Evolutionary conservation across 2,797 vertebrate species (phyloP).

Genomic region (Benthosema pterotum): DNA sequence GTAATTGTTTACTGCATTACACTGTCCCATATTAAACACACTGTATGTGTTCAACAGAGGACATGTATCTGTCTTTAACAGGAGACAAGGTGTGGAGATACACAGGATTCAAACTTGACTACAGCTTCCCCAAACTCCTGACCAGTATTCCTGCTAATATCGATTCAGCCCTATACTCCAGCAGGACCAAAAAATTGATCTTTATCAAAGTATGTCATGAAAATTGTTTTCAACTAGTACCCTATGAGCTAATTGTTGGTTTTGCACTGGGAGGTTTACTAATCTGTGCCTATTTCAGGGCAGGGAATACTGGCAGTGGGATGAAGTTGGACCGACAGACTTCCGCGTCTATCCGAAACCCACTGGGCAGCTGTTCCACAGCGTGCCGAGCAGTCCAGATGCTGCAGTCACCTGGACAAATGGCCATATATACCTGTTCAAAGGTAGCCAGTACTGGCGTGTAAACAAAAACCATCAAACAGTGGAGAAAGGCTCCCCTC

Average conservation of each 20-base stretch:
- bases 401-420: slow-evolving; percentile 80
- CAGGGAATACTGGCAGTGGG: slow-evolving; percentile 86
- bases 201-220: slow-evolving; percentile 82
- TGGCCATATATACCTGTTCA: slow-evolving; percentile 81
- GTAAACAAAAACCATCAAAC: slow-evolving; percentile 67
- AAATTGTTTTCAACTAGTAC: background rate
- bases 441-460: slow-evolving; percentile 79
- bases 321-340: slow-evolving; percentile 76
- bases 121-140: slow-evolving; percentile 81
- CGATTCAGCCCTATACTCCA: slow-evolving; percentile 83
- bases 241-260: background rate
- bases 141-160: slow-evolving; percentile 75
- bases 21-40: too few relatives aligned
- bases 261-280: background rate
- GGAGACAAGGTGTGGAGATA: slow-evolving; percentile 85
- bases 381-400: slow-evolving; percentile 70
- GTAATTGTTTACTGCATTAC: too few relatives aligned
- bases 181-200: slow-evolving; percentile 77
- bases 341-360: slow-evolving; percentile 78
- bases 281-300: slow-evolving; percentile 65
- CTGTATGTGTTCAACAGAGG: too few relatives aligned
- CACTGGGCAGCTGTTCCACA: slow-evolving; percentile 70
- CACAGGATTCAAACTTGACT: slow-evolving; percentile 79
- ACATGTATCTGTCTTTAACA: slow-evolving; percentile 37
- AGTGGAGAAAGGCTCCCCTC: slow-evolving; percentile 79